Evolutionary conservation across 2,113 vertebrate genomes (phyloP).

Genomic region (Sinosuthora webbiana): DNA sequence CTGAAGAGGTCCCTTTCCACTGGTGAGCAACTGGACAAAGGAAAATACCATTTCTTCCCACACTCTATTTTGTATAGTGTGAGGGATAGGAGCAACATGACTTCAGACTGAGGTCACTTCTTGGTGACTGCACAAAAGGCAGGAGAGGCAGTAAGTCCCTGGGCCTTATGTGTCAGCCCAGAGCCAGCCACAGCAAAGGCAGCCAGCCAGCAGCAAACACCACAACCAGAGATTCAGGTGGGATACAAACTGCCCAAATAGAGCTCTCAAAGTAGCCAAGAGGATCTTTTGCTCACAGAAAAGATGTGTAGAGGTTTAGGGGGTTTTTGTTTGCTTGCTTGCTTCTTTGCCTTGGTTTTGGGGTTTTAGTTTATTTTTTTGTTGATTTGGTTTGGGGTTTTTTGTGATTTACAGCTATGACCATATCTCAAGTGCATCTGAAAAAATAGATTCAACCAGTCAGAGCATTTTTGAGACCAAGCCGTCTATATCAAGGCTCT

Average conservation of each 20-base stretch:
- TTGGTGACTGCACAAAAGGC: background rate
- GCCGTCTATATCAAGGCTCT: background rate
- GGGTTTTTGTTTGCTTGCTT: accelerated
- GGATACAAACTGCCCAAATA: background rate
- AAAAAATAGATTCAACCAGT: background rate
- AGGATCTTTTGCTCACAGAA: background rate
- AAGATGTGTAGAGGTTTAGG: background rate
- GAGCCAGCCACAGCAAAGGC: background rate
- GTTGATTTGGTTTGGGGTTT: background rate
- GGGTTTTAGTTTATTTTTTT: background rate
- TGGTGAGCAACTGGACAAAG: background rate
- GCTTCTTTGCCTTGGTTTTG: background rate
- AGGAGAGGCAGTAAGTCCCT: background rate
- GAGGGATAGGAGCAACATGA: background rate
- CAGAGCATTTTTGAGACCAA: background rate
- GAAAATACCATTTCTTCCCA: background rate
- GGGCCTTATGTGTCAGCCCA: background rate
- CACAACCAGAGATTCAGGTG: background rate
- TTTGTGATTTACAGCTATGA: background rate
- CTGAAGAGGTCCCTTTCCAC: background rate
- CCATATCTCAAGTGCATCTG: background rate
- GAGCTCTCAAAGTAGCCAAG: background rate
- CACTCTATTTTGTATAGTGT: background rate
- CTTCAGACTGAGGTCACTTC: background rate
- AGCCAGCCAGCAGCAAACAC: background rate